These are phyloP conservation scores for Myiozetetes cayanensis DNA, from an alignment of 2,113 vertebrate genomes.

Conservation along the genomic window DNA sequence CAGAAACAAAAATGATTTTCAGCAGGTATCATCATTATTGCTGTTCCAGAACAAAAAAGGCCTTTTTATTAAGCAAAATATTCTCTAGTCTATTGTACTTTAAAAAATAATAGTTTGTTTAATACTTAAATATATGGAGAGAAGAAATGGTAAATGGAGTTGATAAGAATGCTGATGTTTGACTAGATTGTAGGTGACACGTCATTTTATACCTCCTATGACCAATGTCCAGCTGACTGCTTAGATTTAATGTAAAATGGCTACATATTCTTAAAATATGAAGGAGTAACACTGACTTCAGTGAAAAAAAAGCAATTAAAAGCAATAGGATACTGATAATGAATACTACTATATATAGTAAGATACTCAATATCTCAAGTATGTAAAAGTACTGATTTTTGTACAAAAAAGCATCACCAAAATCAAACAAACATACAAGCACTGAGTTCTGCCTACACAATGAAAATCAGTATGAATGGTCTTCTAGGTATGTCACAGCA, in stretches of 20 bases:
- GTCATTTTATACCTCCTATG: background rate
- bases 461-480: background rate
- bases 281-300: background rate
- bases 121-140: background rate
- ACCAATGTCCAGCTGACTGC: background rate
- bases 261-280: background rate
- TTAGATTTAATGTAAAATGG: background rate
- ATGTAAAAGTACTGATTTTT: background rate
- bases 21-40: background rate
- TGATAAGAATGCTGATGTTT: background rate
- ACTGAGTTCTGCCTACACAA: background rate
- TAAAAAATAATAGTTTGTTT: background rate
- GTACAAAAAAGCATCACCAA: background rate
- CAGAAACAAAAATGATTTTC: background rate
- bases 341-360: background rate
- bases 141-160: background rate
- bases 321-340: background rate
- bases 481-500: background rate
- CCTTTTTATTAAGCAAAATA: background rate
- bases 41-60: background rate
- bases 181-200: background rate
- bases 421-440: background rate
- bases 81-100: background rate
- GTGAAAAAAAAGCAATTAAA: background rate
- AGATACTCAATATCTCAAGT: background rate